A percentile compares a stretch with the other conserved stretches of the same genome.
These are phyloP conservation scores for Heterochromis multidens DNA, from an alignment of 2,113 vertebrate genomes.

Conservation along the genomic window DNA sequence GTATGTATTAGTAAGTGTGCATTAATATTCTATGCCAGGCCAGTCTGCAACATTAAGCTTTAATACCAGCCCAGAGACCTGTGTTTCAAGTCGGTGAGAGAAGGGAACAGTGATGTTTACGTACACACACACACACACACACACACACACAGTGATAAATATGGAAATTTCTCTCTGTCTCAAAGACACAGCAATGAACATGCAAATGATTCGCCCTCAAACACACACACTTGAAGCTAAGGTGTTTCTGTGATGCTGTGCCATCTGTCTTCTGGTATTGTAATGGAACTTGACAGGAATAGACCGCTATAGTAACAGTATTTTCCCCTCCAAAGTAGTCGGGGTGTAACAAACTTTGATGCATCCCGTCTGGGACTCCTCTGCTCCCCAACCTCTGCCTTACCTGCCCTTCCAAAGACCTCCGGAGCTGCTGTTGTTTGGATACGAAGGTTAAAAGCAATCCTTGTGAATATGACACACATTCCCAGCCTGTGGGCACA, in stretches of 20 bases:
- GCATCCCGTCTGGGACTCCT: slow-evolving; percentile 12
- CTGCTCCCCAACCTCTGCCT: slow-evolving; percentile 2
- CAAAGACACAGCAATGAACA: slow-evolving; percentile 39
- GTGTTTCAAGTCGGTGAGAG: slow-evolving; percentile 38
- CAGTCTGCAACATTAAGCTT: slow-evolving; percentile 41
- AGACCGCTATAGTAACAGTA: slow-evolving; percentile 1
- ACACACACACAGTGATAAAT: slow-evolving; percentile 24
- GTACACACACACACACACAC: slow-evolving; percentile 10
- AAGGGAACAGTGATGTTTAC: slow-evolving; percentile 26
- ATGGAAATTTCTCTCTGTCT: slow-evolving; percentile 44
- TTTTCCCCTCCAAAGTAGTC: slow-evolving; percentile 4
- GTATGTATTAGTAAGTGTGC: background rate
- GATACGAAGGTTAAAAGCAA: slow-evolving; percentile 5
- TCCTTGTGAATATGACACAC: background rate
- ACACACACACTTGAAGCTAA: background rate
- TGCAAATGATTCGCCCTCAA: slow-evolving; percentile 22
- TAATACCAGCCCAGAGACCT: slow-evolving; percentile 52
- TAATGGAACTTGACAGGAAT: slow-evolving; percentile 6
- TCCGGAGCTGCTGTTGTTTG: background rate
- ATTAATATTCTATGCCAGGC: slow-evolving; percentile 46
- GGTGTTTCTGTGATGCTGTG: slow-evolving; percentile 28
- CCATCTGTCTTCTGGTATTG: slow-evolving; percentile 38
- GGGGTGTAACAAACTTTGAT: slow-evolving; percentile 19
- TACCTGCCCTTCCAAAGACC: background rate
- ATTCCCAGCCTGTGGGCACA: background rate